Conservation (phyloP, 2,797 vertebrate genomes). For the Peromyscus melanophrys region DNA sequence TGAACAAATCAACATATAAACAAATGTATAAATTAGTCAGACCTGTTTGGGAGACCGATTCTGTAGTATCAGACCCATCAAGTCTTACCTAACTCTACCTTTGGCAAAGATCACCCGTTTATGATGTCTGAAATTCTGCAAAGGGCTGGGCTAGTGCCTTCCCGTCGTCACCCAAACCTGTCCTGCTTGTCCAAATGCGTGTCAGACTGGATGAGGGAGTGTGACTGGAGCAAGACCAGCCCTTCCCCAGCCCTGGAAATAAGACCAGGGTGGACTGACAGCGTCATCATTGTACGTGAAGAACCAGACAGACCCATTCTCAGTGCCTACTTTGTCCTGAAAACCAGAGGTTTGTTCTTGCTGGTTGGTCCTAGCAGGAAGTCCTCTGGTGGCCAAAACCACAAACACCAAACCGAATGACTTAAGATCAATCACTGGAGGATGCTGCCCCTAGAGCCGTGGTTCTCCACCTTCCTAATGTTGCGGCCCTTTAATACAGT, state of each 20-base stretch:
- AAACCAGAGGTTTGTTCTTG: background rate
- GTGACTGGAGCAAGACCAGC: background rate
- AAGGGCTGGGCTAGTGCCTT: background rate
- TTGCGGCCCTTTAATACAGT: background rate
- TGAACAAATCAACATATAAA: background rate
- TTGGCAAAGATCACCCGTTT: background rate
- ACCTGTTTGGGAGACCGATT: background rate
- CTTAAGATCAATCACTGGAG: background rate
- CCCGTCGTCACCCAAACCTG: background rate
- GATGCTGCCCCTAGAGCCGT: no score
- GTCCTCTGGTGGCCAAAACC: background rate
- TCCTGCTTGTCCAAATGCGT: background rate
- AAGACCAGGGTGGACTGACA: background rate
- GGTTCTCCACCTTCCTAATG: background rate
- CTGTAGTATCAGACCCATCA: background rate
- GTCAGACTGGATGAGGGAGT: background rate
- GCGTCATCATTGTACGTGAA: background rate
- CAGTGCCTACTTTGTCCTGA: background rate
- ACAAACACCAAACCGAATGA: fast-evolving
- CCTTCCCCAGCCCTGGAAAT: background rate
- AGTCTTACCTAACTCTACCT: background rate
- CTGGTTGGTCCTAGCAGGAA: background rate
- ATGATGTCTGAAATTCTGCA: background rate
- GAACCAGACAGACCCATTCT: background rate
- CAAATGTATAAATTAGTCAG: background rate